phyloP scores from a whole-genome alignment of 2,888 invertebrate species.

The Caenorhabditis uteleia region DNA sequence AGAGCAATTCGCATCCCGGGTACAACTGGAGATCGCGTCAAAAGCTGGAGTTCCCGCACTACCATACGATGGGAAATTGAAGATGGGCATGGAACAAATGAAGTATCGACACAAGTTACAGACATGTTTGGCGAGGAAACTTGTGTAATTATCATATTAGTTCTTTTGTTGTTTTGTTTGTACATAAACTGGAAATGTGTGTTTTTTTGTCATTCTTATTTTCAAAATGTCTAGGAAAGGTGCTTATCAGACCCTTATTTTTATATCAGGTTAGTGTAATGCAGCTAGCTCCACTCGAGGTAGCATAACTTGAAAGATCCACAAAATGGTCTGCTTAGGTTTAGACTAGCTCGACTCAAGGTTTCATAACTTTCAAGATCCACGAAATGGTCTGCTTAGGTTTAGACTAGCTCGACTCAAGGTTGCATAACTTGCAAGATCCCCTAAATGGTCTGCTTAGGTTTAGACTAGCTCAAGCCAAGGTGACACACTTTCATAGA shows the following conservation, averaged over 20 bases:
- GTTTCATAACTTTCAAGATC: too few species aligned
- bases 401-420: too few species aligned
- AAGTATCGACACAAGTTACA: constrained; percentile 9
- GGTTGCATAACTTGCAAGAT: too few species aligned
- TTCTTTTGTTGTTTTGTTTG: not conserved
- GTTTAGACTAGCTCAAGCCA: not conserved
- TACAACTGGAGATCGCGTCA: constrained; percentile 39
- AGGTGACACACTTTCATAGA: too few species aligned
- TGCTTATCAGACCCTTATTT: too few species aligned
- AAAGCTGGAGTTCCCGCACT: constrained; percentile 35
- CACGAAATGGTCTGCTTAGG: too few species aligned
- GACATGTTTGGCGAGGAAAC: not conserved
- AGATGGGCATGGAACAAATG: constrained; percentile 10
- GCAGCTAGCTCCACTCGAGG: too few species aligned
- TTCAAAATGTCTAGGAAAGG: not conserved
- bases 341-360: too few species aligned
- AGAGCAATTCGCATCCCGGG: constrained; percentile 46
- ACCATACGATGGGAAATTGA: constrained; percentile 48
- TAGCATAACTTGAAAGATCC: too few species aligned
- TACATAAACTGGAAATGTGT: not conserved
- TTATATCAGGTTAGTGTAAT: too few species aligned
- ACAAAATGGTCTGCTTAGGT: too few species aligned
- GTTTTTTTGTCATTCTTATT: not conserved
- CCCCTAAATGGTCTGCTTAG: not conserved
- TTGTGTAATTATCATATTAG: not conserved